Percentiles rank a stretch among this genome's conserved stretches.
phyloP scores from a whole-genome alignment of 2,888 invertebrate species.

The Cordylochernes scorpioides region DNA sequence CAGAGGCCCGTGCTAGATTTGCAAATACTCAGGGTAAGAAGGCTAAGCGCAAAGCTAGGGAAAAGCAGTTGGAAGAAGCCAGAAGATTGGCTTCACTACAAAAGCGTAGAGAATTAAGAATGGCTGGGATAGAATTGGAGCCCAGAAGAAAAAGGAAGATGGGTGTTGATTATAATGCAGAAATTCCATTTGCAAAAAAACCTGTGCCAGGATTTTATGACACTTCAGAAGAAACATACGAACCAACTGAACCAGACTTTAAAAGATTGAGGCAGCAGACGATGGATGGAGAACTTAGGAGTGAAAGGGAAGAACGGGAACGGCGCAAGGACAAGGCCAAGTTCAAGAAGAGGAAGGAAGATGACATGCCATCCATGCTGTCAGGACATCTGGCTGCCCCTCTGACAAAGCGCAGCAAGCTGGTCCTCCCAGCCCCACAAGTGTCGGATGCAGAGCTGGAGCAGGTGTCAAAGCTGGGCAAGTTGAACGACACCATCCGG shows the following conservation, averaged over 20 bases:
- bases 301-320: slow-evolving; percentile 75
- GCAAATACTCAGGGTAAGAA: slow-evolving; percentile 85
- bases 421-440: slow-evolving; percentile 85
- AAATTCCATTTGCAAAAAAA: slow-evolving; percentile 87
- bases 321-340: slow-evolving; percentile 83
- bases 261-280: slow-evolving; percentile 66
- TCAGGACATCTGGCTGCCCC: slow-evolving; percentile 38
- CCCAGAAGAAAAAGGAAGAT: slow-evolving; percentile 31
- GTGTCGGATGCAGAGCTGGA: slow-evolving; percentile 53
- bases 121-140: slow-evolving; percentile 54
- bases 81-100: slow-evolving; percentile 80
- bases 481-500: too few relatives aligned
- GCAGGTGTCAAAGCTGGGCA: too few relatives aligned
- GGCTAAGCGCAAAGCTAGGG: slow-evolving; percentile 46
- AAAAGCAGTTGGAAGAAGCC: slow-evolving; percentile 94
- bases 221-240: slow-evolving; percentile 60
- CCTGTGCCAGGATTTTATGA: slow-evolving; percentile 77
- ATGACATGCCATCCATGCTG: slow-evolving; percentile 68
- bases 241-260: slow-evolving; percentile 69
- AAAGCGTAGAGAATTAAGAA: slow-evolving; percentile 83
- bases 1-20: slow-evolving; percentile 86
- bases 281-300: slow-evolving; percentile 64
- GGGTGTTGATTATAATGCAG: slow-evolving; percentile 84
- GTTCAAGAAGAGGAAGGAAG: slow-evolving; percentile 78
- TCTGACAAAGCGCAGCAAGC: slow-evolving; percentile 66